Conservation (phyloP, 2,113 vertebrate genomes). For the Cacatua alba region DNA sequence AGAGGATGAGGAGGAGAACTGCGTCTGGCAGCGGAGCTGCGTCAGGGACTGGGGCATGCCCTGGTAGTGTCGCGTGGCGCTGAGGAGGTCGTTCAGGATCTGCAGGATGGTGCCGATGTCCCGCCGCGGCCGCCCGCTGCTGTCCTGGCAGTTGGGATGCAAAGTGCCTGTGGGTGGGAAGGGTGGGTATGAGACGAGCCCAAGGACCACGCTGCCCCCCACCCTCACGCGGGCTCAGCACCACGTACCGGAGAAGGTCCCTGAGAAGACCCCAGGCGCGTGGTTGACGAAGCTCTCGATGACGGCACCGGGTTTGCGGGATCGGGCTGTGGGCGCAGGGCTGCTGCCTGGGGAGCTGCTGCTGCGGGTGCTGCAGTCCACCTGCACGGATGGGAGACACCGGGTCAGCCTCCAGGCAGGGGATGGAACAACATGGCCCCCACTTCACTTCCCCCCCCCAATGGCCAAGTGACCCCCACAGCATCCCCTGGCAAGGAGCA, state of each 20-base stretch:
- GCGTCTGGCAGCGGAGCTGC: slow-evolving; percentile 95
- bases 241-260: slow-evolving; percentile 92
- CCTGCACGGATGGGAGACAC: slow-evolving; percentile 56
- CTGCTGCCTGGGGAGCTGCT: slow-evolving; percentile 66
- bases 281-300: slow-evolving; percentile 98
- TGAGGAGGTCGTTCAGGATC: slow-evolving; percentile 97
- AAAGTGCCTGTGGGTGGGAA: slow-evolving; percentile 84
- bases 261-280: slow-evolving; percentile 95
- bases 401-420: rapidly evolving
- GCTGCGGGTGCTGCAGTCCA: slow-evolving; percentile 79
- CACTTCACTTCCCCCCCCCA: too few relatives aligned
- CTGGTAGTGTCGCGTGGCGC: slow-evolving; percentile 97
- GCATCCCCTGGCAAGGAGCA: too few relatives aligned
- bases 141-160: slow-evolving; percentile 98
- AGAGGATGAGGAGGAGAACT: slow-evolving; percentile 83
- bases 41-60: slow-evolving; percentile 95
- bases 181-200: rapidly evolving
- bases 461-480: not conserved
- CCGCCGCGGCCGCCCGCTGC: slow-evolving; percentile 90
- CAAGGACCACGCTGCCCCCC: not conserved
- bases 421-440: not conserved
- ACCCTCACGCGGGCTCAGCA: rapidly evolving
- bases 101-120: slow-evolving; percentile 98
- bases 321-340: slow-evolving; percentile 74
- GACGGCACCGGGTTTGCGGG: slow-evolving; percentile 92